Evolutionary conservation across 92 coral and sea anemone genomes (phyloP), one percentile per base, ranked within the genome.

Genomic region (Epizoanthus illoricatus): DNA sequence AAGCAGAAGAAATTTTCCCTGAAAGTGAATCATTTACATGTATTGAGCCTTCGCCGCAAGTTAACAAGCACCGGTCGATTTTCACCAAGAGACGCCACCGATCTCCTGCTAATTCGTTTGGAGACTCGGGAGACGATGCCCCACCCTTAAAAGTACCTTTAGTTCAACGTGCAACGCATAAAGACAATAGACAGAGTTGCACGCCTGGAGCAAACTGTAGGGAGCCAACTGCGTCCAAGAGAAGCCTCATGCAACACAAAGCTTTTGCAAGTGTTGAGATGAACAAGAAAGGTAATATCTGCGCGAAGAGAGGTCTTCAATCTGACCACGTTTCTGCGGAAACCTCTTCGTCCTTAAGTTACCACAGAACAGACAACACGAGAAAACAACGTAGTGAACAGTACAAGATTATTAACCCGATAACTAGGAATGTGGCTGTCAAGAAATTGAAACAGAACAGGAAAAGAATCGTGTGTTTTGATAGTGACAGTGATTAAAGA

Each of bases 61-160:
- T 63, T 24, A 43, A 21, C 23, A 63, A 62, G 54, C 64, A 63
- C 5, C 71, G 82, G 28, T 78, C 82, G 20, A 78, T 78, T n/a
- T 78, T 78, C 45, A 78, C 71, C 20, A 78, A 47, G 82, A 78
- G 82, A 54, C 82, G 60, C 41, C 82, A 78, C 41, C 64, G 71
- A 45, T 78, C 82, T 19, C 71, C 71, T 19, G 61, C 71, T 4
- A 78, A 78, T 59, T 19, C 70, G 5, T 78, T 78, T 78, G 23
- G 42, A 43, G 71, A 63, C 60, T 78, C 71, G 2, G 81, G 64
- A 10, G 70, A 42, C 41, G 28, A 13, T 16, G 36, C 5, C 0
- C 18, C 81, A 17, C 70, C 70, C 56, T 76, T 42, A 8, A 76
- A 76, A 56, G 21, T 39, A 69, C 41, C 59, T 19, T 12, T 12